Evolutionary conservation across 1,140 invertebrate genomes (phyloP), one percentile per base, ranked within the genome.

Genomic region (Homalodisca vitripennis): DNA sequence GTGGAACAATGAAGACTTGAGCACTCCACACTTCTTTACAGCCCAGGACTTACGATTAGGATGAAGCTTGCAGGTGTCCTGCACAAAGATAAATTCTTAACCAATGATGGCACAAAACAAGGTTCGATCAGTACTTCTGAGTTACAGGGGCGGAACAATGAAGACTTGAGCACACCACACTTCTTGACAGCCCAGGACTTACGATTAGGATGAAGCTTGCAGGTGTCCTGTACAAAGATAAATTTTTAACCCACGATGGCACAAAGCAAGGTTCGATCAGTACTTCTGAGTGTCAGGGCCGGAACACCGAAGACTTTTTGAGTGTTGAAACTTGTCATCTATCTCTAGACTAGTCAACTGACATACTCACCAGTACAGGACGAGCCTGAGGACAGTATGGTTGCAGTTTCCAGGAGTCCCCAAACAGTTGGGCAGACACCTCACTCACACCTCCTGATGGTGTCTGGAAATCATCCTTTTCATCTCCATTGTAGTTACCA

Each of bases 401-500:
- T 71, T 93, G 88, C 26, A 94, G 79, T 75, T 90, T 91, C 94
- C 94, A 97, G 3, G 92, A 91, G 78, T 96, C 92, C 0, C 88
- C 94, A 77, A 97, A 97, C 2, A 91, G 79, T 27, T 84, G 80
- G 0, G 89, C 81, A 12, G 89, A 89, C 0, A 86, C 87, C 76
- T 94, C 91, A 1, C 87, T 80, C 26, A 88, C 78, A 0, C 92
- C 92, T 2, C 83, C 84, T 24, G 89, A 86, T 0, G 93, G 93
- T 2, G 90, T 90, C 77, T 89, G 87, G 82, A 95, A 95, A 75
- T 95, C 93, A 74, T 95, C 91, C 10, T 83, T 81, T 66, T 85
- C 84, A 75, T 96, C 89, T 29, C 88, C 87, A 78, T 98, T 94
- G 78, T 90, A 97, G 78, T 97, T 95, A 0, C 95, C 94, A 79